Evolutionary conservation across 2,113 vertebrate species (phyloP), one percentile per base, ranked within the genome.

Genomic region (Isurus oxyrinchus): DNA sequence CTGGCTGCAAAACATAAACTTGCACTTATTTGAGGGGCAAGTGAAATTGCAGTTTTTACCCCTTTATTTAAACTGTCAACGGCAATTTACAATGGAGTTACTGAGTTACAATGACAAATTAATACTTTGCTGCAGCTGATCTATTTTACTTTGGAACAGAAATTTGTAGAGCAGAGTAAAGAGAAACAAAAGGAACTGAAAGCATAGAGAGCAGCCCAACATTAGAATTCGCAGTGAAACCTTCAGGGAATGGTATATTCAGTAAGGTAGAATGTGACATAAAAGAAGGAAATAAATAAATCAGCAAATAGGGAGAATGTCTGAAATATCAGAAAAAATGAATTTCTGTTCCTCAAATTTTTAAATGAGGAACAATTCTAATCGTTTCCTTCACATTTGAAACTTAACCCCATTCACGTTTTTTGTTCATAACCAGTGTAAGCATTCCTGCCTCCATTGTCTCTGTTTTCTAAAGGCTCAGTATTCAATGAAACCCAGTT

Each of bases 381-480:
- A 94, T 63, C 59, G 66, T 63, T 94, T 21, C 16, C 59, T n/a
- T 35, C n/a, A n/a, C 63, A 6, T 40, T 94, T 13, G 1, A 94
- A 61, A 7, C 10, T 3, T 40, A 94, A 94, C 19, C 59, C 59
- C 40, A n/a, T 94, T 94, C 90, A 21, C 27, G 16, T 40, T 49
- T 94, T 40, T 6, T 40, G 59, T 94, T 66, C n/a, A 40, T 94
- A 63, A 40, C 35, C 27, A 10, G 55, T 59, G 59, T 57, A 94
- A 94, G 90, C 90, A 94, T 61, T 63, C 35, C n/a, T 94, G 14
- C 59, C 57, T 94, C 90, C 59, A 66, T 94, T 94, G 90, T 94
- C 31, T 94, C 90, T n/a, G 40, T 94, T 94, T 63, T 66, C 35
- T 61, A 94, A 94, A 94, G 19, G 59, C 59, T 63, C 90, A 44